phyloP scores from a whole-genome alignment of 1,140 invertebrate genomes.

The Reticulitermes speratus region DNA sequence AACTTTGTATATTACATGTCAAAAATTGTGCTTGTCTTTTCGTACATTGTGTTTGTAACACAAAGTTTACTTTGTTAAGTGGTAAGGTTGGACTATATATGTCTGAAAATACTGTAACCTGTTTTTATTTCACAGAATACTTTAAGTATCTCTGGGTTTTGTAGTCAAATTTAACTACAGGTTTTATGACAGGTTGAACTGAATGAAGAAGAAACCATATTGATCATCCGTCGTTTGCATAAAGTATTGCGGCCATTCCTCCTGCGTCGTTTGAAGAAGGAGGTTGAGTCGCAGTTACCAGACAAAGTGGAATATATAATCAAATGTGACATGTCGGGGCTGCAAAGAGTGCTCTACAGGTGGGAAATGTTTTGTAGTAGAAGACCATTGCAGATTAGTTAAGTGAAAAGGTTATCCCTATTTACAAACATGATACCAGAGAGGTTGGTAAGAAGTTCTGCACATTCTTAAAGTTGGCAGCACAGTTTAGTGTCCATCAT shows the following conservation, averaged over 20 bases:
- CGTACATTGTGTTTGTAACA: too few relatives aligned
- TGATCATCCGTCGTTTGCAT: conserved; percentile 71
- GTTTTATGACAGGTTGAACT: conserved; percentile 55
- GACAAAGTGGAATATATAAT: conserved; percentile 73
- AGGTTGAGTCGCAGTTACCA: conserved; percentile 70
- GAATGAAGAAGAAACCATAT: conserved; percentile 71
- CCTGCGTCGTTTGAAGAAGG: conserved; percentile 66
- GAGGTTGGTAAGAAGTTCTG: not conserved
- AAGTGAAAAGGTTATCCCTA: conserved; percentile 19
- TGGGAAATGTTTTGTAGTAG: conserved; percentile 30
- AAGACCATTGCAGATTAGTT: not conserved
- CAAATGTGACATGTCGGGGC: conserved; percentile 70
- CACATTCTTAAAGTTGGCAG: not conserved
- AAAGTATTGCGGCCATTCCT: conserved; percentile 71
- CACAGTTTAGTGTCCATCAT: too few relatives aligned
- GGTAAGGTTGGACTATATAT: too few relatives aligned
- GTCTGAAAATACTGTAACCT: too few relatives aligned
- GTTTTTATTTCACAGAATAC: too few relatives aligned
- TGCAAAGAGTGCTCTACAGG: conserved; percentile 63
- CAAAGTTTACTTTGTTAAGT: too few relatives aligned
- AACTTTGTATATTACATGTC: too few relatives aligned
- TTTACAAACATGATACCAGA: not conserved
- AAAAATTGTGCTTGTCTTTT: too few relatives aligned
- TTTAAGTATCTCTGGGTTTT: too few relatives aligned
- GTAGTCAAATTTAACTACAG: not conserved